Evolutionary conservation across 2,113 vertebrate genomes (phyloP), one percentile per base, ranked within the genome.

Genomic region (Myocastor coypus): DNA sequence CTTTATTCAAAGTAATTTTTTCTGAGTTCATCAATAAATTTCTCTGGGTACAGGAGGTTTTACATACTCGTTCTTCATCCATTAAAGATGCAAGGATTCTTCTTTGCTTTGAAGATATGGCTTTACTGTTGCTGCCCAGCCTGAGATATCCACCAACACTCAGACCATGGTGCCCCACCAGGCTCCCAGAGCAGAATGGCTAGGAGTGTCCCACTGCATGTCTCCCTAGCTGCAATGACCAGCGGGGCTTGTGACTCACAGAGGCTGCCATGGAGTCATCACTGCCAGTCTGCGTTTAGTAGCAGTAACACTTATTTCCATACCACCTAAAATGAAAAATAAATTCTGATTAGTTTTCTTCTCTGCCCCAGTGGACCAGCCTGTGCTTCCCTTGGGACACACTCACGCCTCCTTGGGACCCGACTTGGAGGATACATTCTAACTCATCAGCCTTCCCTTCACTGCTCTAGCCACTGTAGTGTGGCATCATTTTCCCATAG

Each of bases 271-370:
- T 20, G 52, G 83, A 19, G 3, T 87, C 34, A 69, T n/a, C 34
- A 10, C 6, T 68, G 50, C 50, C 40, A 7, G n/a, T 28, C 46
- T 46, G 46, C 4, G 46, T 46, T 46, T 57, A 57, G 46, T 32
- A 71, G 75, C 2, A 77, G 46, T n/a, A 68, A 89, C 14, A 28
- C 42, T 87, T 34, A 81, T 46, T 69, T 81, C 61, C 61, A 28
- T 84, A 32, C 87, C 50, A 87, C 37, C 16, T 94, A 52, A 83
- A 87, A 50, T 34, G 66, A 75, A 77, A 86, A 82, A 82, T 82
- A 32, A 75, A 50, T 6, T 68, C 57, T 59, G 10, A 68, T 77
- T 42, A 59, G 61, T 61, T 90, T 68, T 66, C 59, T 40, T 42
- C 37, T 32, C 20, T 17, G 66, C 3, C 50, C 77, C 50, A 42